Conservation (phyloP, 2,797 vertebrate species). For the Scolopax bukidnonensis region DNA sequence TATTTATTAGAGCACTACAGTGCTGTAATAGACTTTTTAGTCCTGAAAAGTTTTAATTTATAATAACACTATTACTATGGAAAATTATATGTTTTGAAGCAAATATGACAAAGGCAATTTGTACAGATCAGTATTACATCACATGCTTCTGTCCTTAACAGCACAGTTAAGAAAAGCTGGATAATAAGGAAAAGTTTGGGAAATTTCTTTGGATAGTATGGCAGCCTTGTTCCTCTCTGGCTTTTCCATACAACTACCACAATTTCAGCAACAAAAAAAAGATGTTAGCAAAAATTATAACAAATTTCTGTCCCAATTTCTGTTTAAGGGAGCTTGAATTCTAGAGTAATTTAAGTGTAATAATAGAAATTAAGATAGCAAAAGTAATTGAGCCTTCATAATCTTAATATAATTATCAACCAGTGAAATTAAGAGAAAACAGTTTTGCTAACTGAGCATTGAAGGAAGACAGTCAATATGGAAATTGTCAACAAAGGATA, state of each 20-base stretch:
- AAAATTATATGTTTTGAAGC: not conserved
- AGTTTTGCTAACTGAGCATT: not conserved
- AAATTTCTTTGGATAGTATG: not conserved
- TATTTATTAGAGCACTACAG: not conserved
- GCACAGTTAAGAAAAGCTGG: not conserved
- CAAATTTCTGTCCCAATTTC: not conserved
- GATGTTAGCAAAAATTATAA: not conserved
- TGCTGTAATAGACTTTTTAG: not conserved
- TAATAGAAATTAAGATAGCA: not conserved
- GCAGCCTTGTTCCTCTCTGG: not conserved
- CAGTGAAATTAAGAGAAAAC: not conserved
- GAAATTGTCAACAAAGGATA: not conserved
- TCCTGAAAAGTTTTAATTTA: not conserved
- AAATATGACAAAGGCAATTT: not conserved
- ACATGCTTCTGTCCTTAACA: not conserved
- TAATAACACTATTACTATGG: not conserved
- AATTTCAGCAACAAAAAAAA: not conserved
- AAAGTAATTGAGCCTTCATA: not conserved
- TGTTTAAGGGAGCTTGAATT: not conserved
- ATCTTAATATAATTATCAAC: not conserved
- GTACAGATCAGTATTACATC: not conserved
- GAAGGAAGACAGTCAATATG: not conserved
- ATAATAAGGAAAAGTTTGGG: not conserved
- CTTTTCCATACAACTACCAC: not conserved
- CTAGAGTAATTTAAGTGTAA: not conserved